Evolutionary conservation across 2,888 invertebrate species (phyloP).

Genomic region (Dryococelus australis): DNA sequence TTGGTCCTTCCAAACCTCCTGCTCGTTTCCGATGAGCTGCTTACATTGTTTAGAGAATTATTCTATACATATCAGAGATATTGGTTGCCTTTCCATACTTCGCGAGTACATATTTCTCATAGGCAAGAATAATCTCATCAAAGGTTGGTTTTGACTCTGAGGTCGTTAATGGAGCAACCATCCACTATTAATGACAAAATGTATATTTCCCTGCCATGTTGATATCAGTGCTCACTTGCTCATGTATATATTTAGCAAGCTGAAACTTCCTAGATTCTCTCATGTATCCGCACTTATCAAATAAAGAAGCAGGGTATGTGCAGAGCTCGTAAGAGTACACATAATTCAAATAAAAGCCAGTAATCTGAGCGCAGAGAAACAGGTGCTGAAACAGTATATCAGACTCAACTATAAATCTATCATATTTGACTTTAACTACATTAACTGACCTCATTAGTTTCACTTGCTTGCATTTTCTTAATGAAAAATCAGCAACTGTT

Average conservation of each 20-base stretch:
- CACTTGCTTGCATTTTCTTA: too few species aligned
- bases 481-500: too few species aligned
- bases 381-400: slow-evolving; percentile 21
- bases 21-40: background rate
- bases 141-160: background rate
- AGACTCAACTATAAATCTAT: background rate
- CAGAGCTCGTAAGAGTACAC: background rate
- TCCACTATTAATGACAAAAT: background rate
- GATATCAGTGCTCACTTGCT: slow-evolving; percentile 1
- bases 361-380: background rate
- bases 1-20: slow-evolving; percentile 20
- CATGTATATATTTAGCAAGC: background rate
- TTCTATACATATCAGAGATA: background rate
- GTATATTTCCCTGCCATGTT: background rate
- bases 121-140: background rate
- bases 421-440: background rate
- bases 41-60: background rate
- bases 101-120: slow-evolving; percentile 16
- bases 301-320: slow-evolving; percentile 6
- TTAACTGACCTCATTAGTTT: background rate
- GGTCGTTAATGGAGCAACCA: background rate
- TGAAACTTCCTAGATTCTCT: slow-evolving; percentile 12
- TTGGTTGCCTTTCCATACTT: background rate
- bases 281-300: background rate
- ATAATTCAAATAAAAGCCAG: slow-evolving; percentile 3